Percentiles rank a stretch among this genome's conserved stretches.
phyloP scores from a whole-genome alignment of 1,140 invertebrate species.

The Lasioglossum baleicum region DNA sequence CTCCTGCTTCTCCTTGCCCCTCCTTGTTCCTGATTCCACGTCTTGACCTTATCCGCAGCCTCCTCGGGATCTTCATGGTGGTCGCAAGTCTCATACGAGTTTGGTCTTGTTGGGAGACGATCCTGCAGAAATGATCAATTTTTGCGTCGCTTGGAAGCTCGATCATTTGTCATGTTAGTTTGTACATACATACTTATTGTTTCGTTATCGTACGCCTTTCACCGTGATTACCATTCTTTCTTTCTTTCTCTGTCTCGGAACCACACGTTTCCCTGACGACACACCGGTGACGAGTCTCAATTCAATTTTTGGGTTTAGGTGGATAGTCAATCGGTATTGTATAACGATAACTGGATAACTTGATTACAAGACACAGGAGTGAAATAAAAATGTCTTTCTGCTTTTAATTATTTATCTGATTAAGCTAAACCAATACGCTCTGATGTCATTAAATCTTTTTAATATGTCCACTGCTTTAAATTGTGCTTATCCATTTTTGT shows the following conservation, averaged over 20 bases:
- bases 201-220: background rate
- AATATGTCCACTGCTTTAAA: no score
- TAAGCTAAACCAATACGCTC: no score
- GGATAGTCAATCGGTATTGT: no score
- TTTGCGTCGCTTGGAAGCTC: slow-evolving; percentile 3
- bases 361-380: no score
- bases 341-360: no score
- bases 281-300: no score
- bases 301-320: no score
- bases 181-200: background rate
- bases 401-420: no score
- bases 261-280: no score
- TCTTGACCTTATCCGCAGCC: slow-evolving; percentile 58
- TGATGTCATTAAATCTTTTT: no score
- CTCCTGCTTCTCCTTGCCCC: slow-evolving; percentile 26
- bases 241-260: background rate
- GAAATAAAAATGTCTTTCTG: no score
- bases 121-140: slow-evolving; percentile 42
- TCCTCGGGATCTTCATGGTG: slow-evolving; percentile 67
- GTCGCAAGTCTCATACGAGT: slow-evolving; percentile 55
- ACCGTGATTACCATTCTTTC: background rate
- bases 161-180: slow-evolving; percentile 30
- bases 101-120: background rate
- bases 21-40: slow-evolving; percentile 31
- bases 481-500: no score